Base-by-base conservation (phyloP, 2,888 invertebrate species). In the Beris chalybata region DNA sequence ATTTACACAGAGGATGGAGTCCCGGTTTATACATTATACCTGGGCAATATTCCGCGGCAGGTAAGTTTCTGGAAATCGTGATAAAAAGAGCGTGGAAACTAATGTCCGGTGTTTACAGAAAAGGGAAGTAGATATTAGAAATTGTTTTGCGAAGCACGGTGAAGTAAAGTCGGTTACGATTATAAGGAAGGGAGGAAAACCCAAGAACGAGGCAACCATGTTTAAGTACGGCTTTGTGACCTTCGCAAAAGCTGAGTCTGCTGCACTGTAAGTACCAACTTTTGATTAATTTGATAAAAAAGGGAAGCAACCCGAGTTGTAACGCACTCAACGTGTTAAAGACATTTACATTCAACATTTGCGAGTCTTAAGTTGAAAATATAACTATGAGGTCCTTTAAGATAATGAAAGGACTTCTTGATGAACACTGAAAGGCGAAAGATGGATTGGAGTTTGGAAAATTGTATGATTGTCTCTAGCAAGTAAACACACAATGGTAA, bases 1-100 rank as follows among this genome's bases (percentile, higher is more conserved):
- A 38, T 38, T 38, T 38, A 65, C 12, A 69, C 69, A 9, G 69
- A 69, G 48, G 69, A 69, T 22, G 57, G 54, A 9, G 67, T 69
- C 11, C 44, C 63, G 11, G 67, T 69, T 30, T 64, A 65, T 38
- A 69, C 64, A 3, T 13, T 69, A 1, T 69, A 69, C 43, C 15
- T 69, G 11, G 61, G 53, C 30, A 63, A 57, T n/a, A 54, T 68
- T 32, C 58, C 68, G 3, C 30, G 30, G 43, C 2, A 12, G 13
- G 68, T 68, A 52, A 59, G 53, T 48, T 45, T 38, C 38, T 38
- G 5, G 38, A 7, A 38, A 7, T 38, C 38, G 7, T 38, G 38
- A 38, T 38, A 9, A 38, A 38, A 9, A 38, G 38, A 38, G 38
- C 5, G 3, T 3, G 1, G 38, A 38, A 9, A 38, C 5, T 38